A percentile compares a stretch with the other conserved stretches of the same genome.
phyloP scores from a whole-genome alignment of 2,888 invertebrate genomes.

The Odontocolon sp. region DNA sequence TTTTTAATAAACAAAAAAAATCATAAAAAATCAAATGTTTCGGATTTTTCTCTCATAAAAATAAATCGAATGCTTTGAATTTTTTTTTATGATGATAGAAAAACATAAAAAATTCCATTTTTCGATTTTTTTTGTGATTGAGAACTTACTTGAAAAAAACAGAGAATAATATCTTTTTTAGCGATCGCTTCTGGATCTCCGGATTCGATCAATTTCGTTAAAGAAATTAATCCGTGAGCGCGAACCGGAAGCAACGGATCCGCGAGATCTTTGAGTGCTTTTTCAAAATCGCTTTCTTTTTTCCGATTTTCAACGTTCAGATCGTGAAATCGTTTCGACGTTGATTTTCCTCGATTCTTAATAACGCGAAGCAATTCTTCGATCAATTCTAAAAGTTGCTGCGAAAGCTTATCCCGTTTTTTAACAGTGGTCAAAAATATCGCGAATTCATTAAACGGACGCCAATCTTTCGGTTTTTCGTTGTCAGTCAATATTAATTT shows the following conservation, averaged over 20 bases:
- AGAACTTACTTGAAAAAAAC: slow-evolving; percentile 86
- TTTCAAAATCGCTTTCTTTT: slow-evolving; percentile 82
- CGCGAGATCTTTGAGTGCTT: slow-evolving; percentile 86
- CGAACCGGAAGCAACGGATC: slow-evolving; percentile 89
- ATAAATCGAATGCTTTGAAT: too few relatives aligned
- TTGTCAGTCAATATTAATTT: slow-evolving; percentile 75
- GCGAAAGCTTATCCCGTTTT: slow-evolving; percentile 54
- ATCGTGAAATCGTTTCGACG: slow-evolving; percentile 69
- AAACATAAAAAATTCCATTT: not conserved
- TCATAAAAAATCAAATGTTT: too few relatives aligned
- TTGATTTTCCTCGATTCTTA: slow-evolving; percentile 69
- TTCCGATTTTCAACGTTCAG: slow-evolving; percentile 64
- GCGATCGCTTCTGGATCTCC: slow-evolving; percentile 85
- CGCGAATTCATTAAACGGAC: slow-evolving; percentile 74
- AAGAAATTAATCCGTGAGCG: slow-evolving; percentile 89
- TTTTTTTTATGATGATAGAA: too few relatives aligned
- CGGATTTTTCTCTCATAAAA: too few relatives aligned
- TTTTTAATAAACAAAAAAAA: too few relatives aligned
- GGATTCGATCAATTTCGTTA: slow-evolving; percentile 87
- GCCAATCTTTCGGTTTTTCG: slow-evolving; percentile 68
- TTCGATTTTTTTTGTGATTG: not conserved
- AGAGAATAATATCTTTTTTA: slow-evolving; percentile 86
- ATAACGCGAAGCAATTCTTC: slow-evolving; percentile 75
- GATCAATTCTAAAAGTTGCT: slow-evolving; percentile 67
- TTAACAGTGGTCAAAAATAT: slow-evolving; percentile 68